Evolutionary conservation across 1,140 invertebrate species (phyloP).

Genomic region (Drosophila bipectinata): DNA sequence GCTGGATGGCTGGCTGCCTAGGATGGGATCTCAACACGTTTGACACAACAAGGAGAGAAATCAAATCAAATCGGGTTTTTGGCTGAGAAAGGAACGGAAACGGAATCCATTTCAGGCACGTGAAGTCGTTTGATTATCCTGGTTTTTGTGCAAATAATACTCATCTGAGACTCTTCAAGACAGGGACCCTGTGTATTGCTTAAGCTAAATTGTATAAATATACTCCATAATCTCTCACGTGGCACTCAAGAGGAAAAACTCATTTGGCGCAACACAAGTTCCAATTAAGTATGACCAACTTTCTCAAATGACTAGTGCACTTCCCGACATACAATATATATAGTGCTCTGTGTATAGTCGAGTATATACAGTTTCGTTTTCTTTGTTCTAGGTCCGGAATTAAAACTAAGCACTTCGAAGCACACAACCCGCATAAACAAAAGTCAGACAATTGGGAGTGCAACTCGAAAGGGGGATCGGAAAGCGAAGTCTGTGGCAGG

Average conservation of each 20-base stretch:
- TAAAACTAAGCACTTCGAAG: conserved; percentile 75
- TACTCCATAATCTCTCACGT: conserved; percentile 45
- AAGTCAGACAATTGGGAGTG: conserved; percentile 35
- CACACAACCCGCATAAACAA: conserved; percentile 73
- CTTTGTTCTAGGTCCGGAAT: conserved; percentile 63
- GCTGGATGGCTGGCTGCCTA: no score
- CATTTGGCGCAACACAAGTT: conserved; percentile 44
- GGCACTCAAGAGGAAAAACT: conserved; percentile 35
- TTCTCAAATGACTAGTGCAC: conserved; percentile 26
- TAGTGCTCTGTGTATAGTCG: not conserved
- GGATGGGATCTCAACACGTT: conserved; percentile 37
- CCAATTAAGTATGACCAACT: conserved; percentile 45
- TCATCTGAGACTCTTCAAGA: conserved; percentile 19
- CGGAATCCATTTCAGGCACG: conserved; percentile 71
- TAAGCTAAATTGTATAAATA: conserved; percentile 19
- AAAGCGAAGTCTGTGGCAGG: conserved; percentile 1
- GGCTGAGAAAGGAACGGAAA: conserved; percentile 34
- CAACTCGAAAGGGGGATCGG: not conserved
- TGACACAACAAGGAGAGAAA: conserved; percentile 50
- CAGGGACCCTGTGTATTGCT: conserved; percentile 9
- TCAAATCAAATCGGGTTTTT: conserved; percentile 67
- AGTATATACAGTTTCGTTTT: conserved; percentile 36
- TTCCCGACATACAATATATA: not conserved
- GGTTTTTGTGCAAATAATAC: conserved; percentile 48
- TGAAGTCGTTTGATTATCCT: conserved; percentile 71